Evolutionary conservation across 35 echinoderm and acorn worm genomes (phyloP).

Genomic region (Apostichopus japonicus): DNA sequence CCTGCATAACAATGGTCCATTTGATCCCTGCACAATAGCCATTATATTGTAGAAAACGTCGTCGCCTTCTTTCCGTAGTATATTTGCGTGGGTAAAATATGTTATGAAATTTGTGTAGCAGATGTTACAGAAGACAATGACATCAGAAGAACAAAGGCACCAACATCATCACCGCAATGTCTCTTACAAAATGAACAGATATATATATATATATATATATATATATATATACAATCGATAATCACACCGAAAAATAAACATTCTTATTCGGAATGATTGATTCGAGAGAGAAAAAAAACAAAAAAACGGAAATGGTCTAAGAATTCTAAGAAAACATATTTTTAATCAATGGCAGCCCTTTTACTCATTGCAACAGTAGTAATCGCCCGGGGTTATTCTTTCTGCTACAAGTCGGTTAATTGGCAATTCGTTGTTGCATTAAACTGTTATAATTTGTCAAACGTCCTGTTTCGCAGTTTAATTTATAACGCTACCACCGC

Average conservation of each 20-base stretch:
- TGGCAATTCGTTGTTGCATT: constrained; percentile 37
- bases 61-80: too few relatives aligned
- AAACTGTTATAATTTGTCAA: constrained; percentile 47
- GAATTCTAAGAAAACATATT: constrained; percentile 49
- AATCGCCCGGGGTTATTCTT: constrained; percentile 47
- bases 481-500: constrained; percentile 21
- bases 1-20: too few relatives aligned
- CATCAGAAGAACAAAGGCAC: too few relatives aligned
- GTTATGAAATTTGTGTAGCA: too few relatives aligned
- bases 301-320: background rate
- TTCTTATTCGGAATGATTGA: background rate
- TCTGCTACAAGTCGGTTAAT: constrained; percentile 56
- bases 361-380: background rate
- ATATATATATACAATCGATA: background rate
- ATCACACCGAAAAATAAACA: background rate
- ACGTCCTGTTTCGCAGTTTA: constrained; percentile 31
- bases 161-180: too few relatives aligned
- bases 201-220: background rate
- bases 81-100: too few relatives aligned
- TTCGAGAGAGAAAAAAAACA: background rate
- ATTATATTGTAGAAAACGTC: too few relatives aligned
- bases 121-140: too few relatives aligned
- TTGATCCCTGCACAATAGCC: too few relatives aligned
- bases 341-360: constrained; percentile 18
- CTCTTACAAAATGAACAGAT: too few relatives aligned